Evolutionary conservation across 2,888 invertebrate genomes (phyloP), one percentile per base, ranked within the genome.

Genomic region (Eupithecia subumbrata): DNA sequence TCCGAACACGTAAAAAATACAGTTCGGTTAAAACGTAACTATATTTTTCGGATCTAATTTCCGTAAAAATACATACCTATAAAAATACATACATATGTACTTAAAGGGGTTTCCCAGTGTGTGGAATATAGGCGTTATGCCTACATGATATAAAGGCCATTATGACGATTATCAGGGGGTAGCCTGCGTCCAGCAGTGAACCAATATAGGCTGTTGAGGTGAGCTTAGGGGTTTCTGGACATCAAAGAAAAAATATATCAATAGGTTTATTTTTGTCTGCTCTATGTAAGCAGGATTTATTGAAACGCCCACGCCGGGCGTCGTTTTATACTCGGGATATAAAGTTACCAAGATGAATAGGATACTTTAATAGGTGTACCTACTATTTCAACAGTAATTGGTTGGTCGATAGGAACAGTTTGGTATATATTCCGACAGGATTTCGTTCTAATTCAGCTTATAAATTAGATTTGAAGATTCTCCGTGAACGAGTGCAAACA

Each of bases 251-350:
- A 11, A 8, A 9, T 2, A 37, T 48, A 74, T 64, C 64, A 52
- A 72, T 67, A n/a, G 34, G 43, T 60, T 60, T 70, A 72, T 77
- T 60, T 67, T 12, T 67, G 63, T 56, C 30, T 66, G 43, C 45
- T 68, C 37, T 60, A 66, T 67, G 67, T 75, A 75, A 75, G 75
- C 77, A 77, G 73, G 73, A 75, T 77, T 71, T 75, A 73, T 75
- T 37, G 71, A 75, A 64, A 30, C 34, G 25, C 48, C 37, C 25
- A 22, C 52, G 67, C 37, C 75, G 43, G 73, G 77, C 68, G 70
- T 70, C 40, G 69, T 56, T 72, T 52, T 69, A 73, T 73, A 64
- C 60, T 40, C 22, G 18, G 68, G 73, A 72, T 77, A 77, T 77
- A 77, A 48, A 16, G 73, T 77, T 73, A 73, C 75, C 71, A 77